Percentiles rank a stretch among this genome's conserved stretches.
phyloP scores from a whole-genome alignment of 2,797 vertebrate species.

The Ctenopoma multispine region DNA sequence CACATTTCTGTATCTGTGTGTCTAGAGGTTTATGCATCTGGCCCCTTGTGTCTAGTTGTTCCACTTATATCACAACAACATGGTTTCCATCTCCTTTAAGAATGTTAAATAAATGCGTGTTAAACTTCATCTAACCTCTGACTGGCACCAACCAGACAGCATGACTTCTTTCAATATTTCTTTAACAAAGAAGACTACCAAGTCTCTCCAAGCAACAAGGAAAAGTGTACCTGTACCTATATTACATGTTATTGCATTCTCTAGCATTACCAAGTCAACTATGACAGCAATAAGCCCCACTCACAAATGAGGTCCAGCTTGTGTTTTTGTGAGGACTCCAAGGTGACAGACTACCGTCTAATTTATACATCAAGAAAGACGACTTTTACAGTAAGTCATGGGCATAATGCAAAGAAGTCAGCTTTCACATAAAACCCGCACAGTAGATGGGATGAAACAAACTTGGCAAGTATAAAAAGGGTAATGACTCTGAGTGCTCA shows the following conservation, averaged over 20 bases:
- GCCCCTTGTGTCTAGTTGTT: background rate
- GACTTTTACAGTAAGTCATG: background rate
- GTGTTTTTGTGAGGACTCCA: background rate
- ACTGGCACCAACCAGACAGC: background rate
- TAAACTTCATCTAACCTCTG: constrained; percentile 13
- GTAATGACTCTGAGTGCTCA: background rate
- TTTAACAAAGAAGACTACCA: background rate
- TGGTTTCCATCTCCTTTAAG: background rate
- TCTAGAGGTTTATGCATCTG: no score
- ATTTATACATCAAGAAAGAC: background rate
- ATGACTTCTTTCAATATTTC: background rate
- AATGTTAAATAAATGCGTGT: constrained; percentile 31
- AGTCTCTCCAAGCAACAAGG: constrained; percentile 24
- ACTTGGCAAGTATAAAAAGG: background rate
- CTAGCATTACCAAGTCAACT: background rate
- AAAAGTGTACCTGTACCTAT: background rate
- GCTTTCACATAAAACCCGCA: background rate
- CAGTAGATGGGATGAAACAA: background rate
- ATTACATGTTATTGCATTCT: background rate
- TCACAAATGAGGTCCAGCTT: background rate
- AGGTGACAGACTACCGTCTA: background rate
- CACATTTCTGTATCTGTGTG: no score
- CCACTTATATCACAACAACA: constrained; percentile 6
- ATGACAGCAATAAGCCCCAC: background rate
- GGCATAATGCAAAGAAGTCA: background rate